phyloP scores from a whole-genome alignment of 1,140 invertebrate genomes.

The Sarcophaga peregrina region DNA sequence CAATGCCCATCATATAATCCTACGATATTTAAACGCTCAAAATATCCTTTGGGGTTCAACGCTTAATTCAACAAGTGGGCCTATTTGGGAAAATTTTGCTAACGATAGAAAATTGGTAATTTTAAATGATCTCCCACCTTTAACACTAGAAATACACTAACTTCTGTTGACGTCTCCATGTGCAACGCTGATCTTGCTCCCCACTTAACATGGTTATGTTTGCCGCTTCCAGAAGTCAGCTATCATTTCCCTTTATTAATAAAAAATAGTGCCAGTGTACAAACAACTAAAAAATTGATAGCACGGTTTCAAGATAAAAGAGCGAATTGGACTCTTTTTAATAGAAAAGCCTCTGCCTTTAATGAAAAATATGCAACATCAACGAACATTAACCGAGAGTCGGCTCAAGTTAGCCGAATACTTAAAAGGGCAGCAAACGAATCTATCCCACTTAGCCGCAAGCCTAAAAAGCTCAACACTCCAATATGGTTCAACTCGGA shows the following conservation, averaged over 20 bases:
- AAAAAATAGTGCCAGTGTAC: not conserved
- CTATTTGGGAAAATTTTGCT: not conserved
- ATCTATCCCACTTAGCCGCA: not conserved
- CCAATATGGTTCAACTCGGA: not conserved
- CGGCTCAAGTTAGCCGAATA: not conserved
- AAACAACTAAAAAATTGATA: not conserved
- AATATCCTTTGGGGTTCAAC: not conserved
- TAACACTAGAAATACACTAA: not conserved
- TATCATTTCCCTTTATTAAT: not conserved
- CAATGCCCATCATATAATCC: not conserved
- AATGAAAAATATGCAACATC: not conserved
- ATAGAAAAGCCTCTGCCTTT: not conserved
- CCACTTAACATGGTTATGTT: not conserved
- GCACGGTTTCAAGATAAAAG: not conserved
- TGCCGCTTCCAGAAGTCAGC: not conserved
- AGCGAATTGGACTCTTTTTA: not conserved
- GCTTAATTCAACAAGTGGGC: not conserved
- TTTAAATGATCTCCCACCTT: not conserved
- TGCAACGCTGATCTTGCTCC: not conserved
- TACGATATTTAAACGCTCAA: not conserved
- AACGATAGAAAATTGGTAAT: not conserved
- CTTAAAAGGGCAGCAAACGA: not conserved
- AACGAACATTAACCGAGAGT: not conserved
- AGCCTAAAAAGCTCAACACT: not conserved
- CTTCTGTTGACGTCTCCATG: conserved; percentile 13